Percentiles rank a stretch among this genome's conserved stretches.
phyloP scores from a whole-genome alignment of 2,797 vertebrate genomes.

The Xenentodon cancila region DNA sequence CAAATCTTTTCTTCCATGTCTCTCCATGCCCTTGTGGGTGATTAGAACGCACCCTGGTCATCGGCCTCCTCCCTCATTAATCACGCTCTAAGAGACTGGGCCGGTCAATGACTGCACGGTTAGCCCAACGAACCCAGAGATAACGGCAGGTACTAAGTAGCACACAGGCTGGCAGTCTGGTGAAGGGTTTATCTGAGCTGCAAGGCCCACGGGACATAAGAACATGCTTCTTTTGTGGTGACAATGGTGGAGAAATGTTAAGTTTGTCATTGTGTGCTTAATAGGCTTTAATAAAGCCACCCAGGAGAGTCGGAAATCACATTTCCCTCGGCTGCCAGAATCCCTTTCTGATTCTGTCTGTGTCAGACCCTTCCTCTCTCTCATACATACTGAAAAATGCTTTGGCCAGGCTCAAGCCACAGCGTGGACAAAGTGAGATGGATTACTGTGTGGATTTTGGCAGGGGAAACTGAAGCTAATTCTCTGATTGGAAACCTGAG shows the following conservation, averaged over 20 bases:
- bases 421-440: slow-evolving; percentile 80
- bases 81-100: slow-evolving; percentile 68
- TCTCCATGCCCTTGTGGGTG: slow-evolving; percentile 73
- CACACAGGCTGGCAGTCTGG: slow-evolving; percentile 6
- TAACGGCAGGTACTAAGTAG: slow-evolving; percentile 37
- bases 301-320: slow-evolving; percentile 43
- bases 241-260: slow-evolving; percentile 45
- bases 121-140: slow-evolving; percentile 54
- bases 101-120: slow-evolving; percentile 70
- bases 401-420: slow-evolving; percentile 56
- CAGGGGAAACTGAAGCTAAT: slow-evolving; percentile 72
- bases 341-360: slow-evolving; percentile 35
- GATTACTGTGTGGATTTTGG: slow-evolving; percentile 77
- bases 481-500: slow-evolving; percentile 81
- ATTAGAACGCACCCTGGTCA: slow-evolving; percentile 74
- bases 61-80: slow-evolving; percentile 78
- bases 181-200: slow-evolving; percentile 22
- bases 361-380: slow-evolving; percentile 7
- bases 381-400: slow-evolving; percentile 58
- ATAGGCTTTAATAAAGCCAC: slow-evolving; percentile 66
- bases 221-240: slow-evolving; percentile 42
- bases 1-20: slow-evolving; percentile 28
- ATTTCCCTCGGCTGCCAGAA: slow-evolving; percentile 48
- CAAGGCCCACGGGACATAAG: slow-evolving; percentile 33
- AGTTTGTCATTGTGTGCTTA: slow-evolving; percentile 51